A percentile compares a stretch with the other conserved stretches of the same genome.
Evolutionary conservation across 1,140 invertebrate genomes (phyloP).

Genomic region (Bombus polaris): DNA sequence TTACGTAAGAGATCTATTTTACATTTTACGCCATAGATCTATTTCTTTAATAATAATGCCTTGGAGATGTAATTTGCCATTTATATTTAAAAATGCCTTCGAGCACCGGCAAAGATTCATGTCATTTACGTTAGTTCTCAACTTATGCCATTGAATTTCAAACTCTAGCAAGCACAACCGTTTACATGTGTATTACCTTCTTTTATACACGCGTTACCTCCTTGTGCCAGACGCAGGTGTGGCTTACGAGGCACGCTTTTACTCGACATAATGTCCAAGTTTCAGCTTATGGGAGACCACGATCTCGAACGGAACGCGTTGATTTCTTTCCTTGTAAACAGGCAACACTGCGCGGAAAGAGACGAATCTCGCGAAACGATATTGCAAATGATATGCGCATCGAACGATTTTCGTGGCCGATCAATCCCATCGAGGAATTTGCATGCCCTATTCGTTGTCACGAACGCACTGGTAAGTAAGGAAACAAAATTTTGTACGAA

Average conservation of each 20-base stretch:
- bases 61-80: neutral
- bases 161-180: constrained; percentile 23
- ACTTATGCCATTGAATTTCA: constrained; percentile 45
- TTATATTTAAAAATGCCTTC: neutral
- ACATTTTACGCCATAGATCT: neutral
- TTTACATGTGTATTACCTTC: constrained; percentile 72
- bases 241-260: constrained; percentile 57
- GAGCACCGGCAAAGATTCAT: constrained; percentile 32
- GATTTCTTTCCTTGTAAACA: constrained; percentile 42
- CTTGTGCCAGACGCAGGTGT: constrained; percentile 63
- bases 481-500: constrained; percentile 56
- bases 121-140: constrained; percentile 35
- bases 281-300: constrained; percentile 28
- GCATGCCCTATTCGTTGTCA: neutral
- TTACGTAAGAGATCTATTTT: too few species aligned
- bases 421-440: constrained; percentile 18
- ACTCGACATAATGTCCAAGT: constrained; percentile 26
- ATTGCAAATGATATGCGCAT: neutral
- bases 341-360: neutral
- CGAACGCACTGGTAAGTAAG: constrained; percentile 27
- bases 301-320: constrained; percentile 33
- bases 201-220: constrained; percentile 68
- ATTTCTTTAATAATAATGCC: too few species aligned
- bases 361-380: neutral
- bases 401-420: neutral